A percentile compares a stretch with the other conserved stretches of the same genome.
Conservation (phyloP, 2,797 vertebrate genomes). For the Microctenopoma stevenorrisi region DNA sequence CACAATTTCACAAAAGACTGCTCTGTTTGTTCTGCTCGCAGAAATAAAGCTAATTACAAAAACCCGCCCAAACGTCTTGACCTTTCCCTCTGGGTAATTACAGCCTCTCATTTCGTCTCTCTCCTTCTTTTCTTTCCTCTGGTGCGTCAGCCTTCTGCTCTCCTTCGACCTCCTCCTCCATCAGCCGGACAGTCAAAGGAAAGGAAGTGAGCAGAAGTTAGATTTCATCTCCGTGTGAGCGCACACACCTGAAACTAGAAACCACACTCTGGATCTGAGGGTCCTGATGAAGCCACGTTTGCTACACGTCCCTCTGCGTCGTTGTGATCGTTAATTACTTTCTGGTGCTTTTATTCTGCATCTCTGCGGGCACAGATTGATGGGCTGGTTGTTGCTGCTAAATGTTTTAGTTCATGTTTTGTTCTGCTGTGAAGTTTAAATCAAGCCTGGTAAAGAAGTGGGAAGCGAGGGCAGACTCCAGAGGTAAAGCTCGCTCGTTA, state of each 20-base stretch:
- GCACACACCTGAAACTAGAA: neutral
- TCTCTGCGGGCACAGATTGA: constrained; percentile 5
- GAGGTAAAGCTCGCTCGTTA: neutral
- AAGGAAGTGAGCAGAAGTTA: constrained; percentile 1
- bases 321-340: constrained; percentile 21
- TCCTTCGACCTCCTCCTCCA: constrained; percentile 3
- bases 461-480: constrained; percentile 13
- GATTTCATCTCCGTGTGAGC: constrained; percentile 15
- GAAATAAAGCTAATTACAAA: constrained; percentile 80
- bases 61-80: constrained; percentile 73
- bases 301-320: constrained; percentile 15
- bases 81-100: constrained; percentile 76
- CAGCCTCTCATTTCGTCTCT: constrained; percentile 46
- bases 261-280: too few relatives aligned
- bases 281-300: too few relatives aligned
- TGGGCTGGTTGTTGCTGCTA: neutral
- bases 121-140: constrained; percentile 2
- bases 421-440: constrained; percentile 29
- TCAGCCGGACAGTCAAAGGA: constrained; percentile 25
- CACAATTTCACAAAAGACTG: constrained; percentile 80
- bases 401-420: neutral
- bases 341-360: constrained; percentile 11
- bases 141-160: constrained; percentile 32
- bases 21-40: constrained; percentile 76
- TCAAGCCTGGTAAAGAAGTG: constrained; percentile 25